Conservation (phyloP, 1,140 invertebrate genomes). For the Drosophila kohkoa region DNA sequence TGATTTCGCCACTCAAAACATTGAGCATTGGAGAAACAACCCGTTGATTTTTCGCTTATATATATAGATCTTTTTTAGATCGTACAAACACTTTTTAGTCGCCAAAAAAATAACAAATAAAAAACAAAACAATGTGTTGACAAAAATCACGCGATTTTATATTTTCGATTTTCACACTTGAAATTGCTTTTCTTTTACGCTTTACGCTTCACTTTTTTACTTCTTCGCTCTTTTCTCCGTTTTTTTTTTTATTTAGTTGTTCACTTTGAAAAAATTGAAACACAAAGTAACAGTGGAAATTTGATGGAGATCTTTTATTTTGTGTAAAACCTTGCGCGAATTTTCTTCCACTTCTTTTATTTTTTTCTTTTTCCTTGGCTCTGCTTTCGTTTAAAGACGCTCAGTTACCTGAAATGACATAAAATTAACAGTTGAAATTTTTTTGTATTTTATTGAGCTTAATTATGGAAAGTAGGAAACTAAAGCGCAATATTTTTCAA, state of each 20-base stretch:
- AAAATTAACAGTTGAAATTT: not conserved
- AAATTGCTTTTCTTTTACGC: slow-evolving; percentile 5
- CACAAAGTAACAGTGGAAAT: slow-evolving; percentile 41
- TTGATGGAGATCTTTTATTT: slow-evolving; percentile 10
- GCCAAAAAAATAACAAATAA: slow-evolving; percentile 8
- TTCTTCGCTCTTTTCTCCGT: not conserved
- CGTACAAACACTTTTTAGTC: slow-evolving; percentile 19
- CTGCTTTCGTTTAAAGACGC: slow-evolving; percentile 49
- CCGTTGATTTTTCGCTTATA: slow-evolving; percentile 3
- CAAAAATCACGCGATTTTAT: slow-evolving; percentile 19
- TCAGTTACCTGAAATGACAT: slow-evolving; percentile 56
- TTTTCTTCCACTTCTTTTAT: slow-evolving; percentile 9
- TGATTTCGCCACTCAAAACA: slow-evolving; percentile 5
- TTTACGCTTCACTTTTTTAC: slow-evolving; percentile 22
- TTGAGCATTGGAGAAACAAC: slow-evolving; percentile 37
- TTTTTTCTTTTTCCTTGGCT: slow-evolving; percentile 21
- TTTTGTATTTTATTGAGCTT: too few species aligned
- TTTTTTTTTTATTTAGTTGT: not conserved
- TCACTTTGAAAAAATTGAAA: slow-evolving; percentile 36
- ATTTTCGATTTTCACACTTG: slow-evolving; percentile 21
- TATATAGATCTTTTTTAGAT: not conserved
- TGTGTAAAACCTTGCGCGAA: slow-evolving; percentile 11
- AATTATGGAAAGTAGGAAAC: too few species aligned
- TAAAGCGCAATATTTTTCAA: too few species aligned
- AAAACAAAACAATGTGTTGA: slow-evolving; percentile 15